These are phyloP conservation scores for Denticeps clupeoides DNA, from an alignment of 2,797 vertebrate genomes.

Conservation along the genomic window DNA sequence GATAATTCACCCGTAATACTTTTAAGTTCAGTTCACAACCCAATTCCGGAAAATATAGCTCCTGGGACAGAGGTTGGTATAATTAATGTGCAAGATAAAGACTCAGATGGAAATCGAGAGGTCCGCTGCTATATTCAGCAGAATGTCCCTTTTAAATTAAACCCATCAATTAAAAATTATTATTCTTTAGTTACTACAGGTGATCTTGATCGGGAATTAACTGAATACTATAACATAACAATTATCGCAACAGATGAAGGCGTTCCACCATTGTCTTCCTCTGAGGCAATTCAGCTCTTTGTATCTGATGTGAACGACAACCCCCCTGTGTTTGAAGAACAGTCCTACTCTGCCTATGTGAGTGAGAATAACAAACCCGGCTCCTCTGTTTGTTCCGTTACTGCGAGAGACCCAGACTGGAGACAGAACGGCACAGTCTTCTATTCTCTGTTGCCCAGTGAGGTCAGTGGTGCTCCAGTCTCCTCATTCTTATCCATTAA, in stretches of 20 bases:
- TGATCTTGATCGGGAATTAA: conserved; percentile 44
- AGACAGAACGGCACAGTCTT: conserved; percentile 25
- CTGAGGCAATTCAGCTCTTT: conserved; percentile 35
- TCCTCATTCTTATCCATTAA: conserved; percentile 50
- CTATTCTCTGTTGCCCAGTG: conserved; percentile 33
- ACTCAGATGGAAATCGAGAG: conserved; percentile 44
- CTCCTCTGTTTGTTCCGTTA: conserved; percentile 19
- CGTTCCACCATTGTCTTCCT: conserved; percentile 31
- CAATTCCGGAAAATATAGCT: conserved; percentile 32
- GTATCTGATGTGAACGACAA: conserved; percentile 38
- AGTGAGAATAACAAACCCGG: conserved; percentile 24
- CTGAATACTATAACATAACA: conserved; percentile 45
- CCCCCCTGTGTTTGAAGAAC: conserved; percentile 15
- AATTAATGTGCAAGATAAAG: conserved; percentile 43
- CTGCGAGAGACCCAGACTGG: conserved; percentile 20
- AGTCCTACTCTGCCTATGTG: conserved; percentile 19
- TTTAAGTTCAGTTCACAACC: conserved; percentile 34
- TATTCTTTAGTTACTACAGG: conserved; percentile 45
- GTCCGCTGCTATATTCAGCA: conserved; percentile 34
- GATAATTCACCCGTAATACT: conserved; percentile 43
- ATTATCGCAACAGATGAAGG: conserved; percentile 42
- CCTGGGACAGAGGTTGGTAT: conserved; percentile 42
- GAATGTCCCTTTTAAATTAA: conserved; percentile 45
- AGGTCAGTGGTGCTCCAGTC: conserved; percentile 29
- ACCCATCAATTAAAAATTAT: conserved; percentile 46